Conservation (phyloP, 1,140 invertebrate species). For the Antheraea pernyi region DNA sequence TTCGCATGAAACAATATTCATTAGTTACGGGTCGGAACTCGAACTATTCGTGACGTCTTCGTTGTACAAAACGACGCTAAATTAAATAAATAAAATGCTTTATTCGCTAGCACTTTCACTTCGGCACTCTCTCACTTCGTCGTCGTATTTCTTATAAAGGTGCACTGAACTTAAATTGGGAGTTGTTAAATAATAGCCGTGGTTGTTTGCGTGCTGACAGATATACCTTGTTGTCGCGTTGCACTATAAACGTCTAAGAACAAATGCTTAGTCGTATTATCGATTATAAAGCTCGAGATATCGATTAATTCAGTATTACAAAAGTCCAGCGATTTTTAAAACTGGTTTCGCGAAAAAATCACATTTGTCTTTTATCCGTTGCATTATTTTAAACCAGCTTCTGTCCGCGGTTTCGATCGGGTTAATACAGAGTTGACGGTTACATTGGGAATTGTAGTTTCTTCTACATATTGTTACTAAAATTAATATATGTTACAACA, state of each 20-base stretch:
- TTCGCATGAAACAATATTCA: not conserved
- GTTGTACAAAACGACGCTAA: not conserved
- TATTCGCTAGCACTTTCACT: constrained; percentile 1
- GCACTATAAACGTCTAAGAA: not conserved
- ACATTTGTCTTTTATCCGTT: too few species aligned
- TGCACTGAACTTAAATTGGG: not conserved
- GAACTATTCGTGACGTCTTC: not conserved
- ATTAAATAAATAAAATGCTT: constrained; percentile 4
- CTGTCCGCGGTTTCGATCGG: too few species aligned
- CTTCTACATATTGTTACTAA: too few species aligned
- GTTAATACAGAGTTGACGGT: too few species aligned
- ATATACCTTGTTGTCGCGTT: not conserved
- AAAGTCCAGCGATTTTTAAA: too few species aligned
- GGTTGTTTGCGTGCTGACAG: not conserved
- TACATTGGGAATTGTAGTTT: too few species aligned
- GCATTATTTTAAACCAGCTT: too few species aligned
- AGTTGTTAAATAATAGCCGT: not conserved
- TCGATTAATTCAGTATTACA: too few species aligned
- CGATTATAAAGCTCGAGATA: too few species aligned
- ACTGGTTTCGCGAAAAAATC: too few species aligned
- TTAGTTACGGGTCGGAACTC: not conserved
- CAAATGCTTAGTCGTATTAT: too few species aligned
- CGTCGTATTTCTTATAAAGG: not conserved
- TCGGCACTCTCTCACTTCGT: constrained; percentile 1
- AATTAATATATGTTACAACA: too few species aligned